Base-by-base conservation (phyloP, 2,888 invertebrate species). In the Slavum lentiscoides region DNA sequence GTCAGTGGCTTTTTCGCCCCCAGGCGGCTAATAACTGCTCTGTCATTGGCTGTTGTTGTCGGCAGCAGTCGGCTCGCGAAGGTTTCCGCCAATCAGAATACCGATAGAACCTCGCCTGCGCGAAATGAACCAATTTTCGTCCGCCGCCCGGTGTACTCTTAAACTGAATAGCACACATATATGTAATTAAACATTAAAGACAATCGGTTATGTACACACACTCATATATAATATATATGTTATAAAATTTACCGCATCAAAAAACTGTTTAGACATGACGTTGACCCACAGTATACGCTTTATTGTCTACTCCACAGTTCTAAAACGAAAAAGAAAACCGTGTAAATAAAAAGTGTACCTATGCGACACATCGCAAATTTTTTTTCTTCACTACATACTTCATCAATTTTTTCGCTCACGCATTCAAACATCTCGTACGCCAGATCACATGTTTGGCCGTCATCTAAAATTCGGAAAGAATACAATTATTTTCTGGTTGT, bases 391-490 rank as follows among this genome's bases (percentile, higher is more conserved):
- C 49, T 82, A 84, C 82, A 82, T 83, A 85, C 85, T 74, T 91
- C 91, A 64, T 91, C 92, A 84, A 93, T 92, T 85, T 91, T 90
- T 86, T 92, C 92, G 8, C 93, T 92, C 84, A 93, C 91, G 85
- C 93, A 93, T 85, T 93, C 92, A 86, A 93, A 93, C 77, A 92
- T 91, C 86, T 93, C 92, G 86, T 92, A 93, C 1, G 93, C 92
- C 67, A 93, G 87, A 85, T 93, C 92, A 85, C 93, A 93, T 84
- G 91, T 91, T 84, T 90, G 90, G 17, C 91, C 92, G 84, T 90
- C 90, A 85, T 91, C 91, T 91, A 88, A 66, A 89, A 89, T 85
- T 49, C 11, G 17, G 55, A 62, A 76, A 64, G 55, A 2, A 55
- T 21, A 59, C n/a, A 21, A 21, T n/a, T 21, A 21, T n/a, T 59